Base-by-base conservation (phyloP, 2,113 vertebrate genomes). In the Menura novaehollandiae region DNA sequence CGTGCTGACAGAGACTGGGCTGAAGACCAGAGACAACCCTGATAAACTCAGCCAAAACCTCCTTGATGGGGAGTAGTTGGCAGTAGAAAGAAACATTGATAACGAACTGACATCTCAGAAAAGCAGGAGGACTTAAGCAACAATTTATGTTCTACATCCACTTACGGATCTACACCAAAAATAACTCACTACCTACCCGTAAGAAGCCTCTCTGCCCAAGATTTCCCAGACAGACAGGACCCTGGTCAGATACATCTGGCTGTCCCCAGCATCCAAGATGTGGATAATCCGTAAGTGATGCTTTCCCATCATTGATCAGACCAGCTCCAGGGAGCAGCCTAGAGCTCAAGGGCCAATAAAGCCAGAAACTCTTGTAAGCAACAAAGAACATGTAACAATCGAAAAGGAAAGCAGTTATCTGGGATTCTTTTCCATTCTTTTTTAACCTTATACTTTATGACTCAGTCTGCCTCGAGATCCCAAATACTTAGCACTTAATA, bases 181-280 rank as follows among this genome's bases (percentile, higher is more conserved):
- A 10, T 4, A 23, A 15, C 7, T 83, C 5, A 1, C 46, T 43
- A 43, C 13, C 7, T 28, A n/a, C 10, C 12, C 15, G 35, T 14
- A 69, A 74, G 9, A 10, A 85, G 5, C 1, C 5, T 37, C 7
- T 80, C 32, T 60, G 5, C 10, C 37, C 12, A 41, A 78, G 22
- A 51, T 55, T 23, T 77, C 26, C 26, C 3, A 22, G 33, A 56
- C 4, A 53, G 26, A 67, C 7, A 8, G 8, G 7, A 44, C 7
- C 15, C 1, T 43, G 43, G 4, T 2, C 1, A 0, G 22, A 17
- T 22, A 22, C 4, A 1, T 19, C 10, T 39, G 74, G 10, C 21
- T 68, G 64, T 68, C 28, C 44, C 47, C 16, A 37, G 24, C 24
- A 33, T 26, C 44, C 3, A 3, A 35, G 19, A 39, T 2, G 1